phyloP scores from a whole-genome alignment of 2,888 invertebrate species.

The Drosophila prolongata region DNA sequence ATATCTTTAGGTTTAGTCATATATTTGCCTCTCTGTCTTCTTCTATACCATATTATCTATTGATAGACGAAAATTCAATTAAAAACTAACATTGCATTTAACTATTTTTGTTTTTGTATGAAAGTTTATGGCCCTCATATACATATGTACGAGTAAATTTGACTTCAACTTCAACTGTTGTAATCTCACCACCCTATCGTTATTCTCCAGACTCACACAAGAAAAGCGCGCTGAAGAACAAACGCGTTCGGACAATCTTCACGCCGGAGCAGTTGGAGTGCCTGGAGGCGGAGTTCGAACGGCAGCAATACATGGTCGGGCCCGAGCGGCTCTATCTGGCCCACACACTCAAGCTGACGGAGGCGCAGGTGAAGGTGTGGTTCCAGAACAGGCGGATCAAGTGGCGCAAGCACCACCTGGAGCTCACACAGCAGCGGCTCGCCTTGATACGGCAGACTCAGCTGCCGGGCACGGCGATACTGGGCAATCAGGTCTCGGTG shows the following conservation, averaged over 20 bases:
- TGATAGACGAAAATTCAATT: no score
- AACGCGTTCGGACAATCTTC: slow-evolving; percentile 97
- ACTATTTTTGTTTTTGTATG: no score
- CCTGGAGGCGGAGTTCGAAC: slow-evolving; percentile 96
- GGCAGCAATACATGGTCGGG: slow-evolving; percentile 99
- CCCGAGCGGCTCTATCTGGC: slow-evolving; percentile 97
- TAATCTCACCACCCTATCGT: background rate
- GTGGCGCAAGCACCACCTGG: slow-evolving; percentile 97
- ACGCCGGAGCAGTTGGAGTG: slow-evolving; percentile 97
- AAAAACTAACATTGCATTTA: no score
- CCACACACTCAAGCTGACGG: slow-evolving; percentile 83
- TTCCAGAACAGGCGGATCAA: slow-evolving; percentile 95
- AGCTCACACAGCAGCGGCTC: slow-evolving; percentile 94
- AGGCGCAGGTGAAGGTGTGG: slow-evolving; percentile 93
- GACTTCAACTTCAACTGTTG: no score
- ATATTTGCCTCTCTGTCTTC: no score
- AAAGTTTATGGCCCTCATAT: no score
- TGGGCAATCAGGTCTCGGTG: slow-evolving; percentile 40
- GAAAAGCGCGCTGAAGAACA: slow-evolving; percentile 87
- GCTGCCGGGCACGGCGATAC: slow-evolving; percentile 59
- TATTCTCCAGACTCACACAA: slow-evolving; percentile 82
- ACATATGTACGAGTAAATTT: no score
- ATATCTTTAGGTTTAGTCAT: no score
- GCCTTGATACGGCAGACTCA: slow-evolving; percentile 85
- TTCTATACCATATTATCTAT: no score